A percentile compares a stretch with the other conserved stretches of the same genome.
Conservation (phyloP, 2,113 vertebrate genomes). For the Gasterosteus nipponicus region DNA sequence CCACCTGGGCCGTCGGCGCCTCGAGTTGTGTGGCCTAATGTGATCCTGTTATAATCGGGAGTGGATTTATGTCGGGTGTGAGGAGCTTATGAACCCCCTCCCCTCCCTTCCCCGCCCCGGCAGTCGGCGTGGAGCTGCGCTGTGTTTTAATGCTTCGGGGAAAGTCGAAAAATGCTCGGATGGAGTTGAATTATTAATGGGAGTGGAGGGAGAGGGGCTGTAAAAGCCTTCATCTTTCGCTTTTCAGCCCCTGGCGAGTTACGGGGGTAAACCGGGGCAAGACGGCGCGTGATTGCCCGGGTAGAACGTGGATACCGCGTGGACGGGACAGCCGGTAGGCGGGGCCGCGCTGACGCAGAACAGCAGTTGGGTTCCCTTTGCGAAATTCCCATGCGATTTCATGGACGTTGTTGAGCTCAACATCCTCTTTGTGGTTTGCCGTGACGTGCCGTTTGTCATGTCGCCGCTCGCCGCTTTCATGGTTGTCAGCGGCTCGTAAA, state of each 20-base stretch:
- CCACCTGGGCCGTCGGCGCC: conserved; percentile 30
- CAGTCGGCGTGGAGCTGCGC: conserved; percentile 33
- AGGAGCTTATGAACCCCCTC: conserved; percentile 44
- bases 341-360: background rate
- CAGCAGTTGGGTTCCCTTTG: conserved; percentile 2
- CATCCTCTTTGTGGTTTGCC: conserved; percentile 16
- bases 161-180: conserved; percentile 58
- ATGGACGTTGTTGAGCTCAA: background rate
- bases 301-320: conserved; percentile 22
- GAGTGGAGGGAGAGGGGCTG: conserved; percentile 51
- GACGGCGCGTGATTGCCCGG: conserved; percentile 14
- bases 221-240: conserved; percentile 22
- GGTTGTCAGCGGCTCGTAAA: conserved; percentile 5
- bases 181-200: conserved; percentile 69
- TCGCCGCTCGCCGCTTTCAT: background rate
- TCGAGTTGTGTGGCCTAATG: conserved; percentile 51
- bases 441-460: background rate
- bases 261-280: conserved; percentile 50
- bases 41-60: conserved; percentile 53
- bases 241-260: background rate
- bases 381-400: conserved; percentile 3
- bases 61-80: conserved; percentile 57
- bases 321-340: background rate
- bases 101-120: background rate
- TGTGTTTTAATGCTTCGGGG: conserved; percentile 62